These are phyloP conservation scores for Heliconius congener DNA, from an alignment of 1,140 invertebrate species.

Conservation along the genomic window DNA sequence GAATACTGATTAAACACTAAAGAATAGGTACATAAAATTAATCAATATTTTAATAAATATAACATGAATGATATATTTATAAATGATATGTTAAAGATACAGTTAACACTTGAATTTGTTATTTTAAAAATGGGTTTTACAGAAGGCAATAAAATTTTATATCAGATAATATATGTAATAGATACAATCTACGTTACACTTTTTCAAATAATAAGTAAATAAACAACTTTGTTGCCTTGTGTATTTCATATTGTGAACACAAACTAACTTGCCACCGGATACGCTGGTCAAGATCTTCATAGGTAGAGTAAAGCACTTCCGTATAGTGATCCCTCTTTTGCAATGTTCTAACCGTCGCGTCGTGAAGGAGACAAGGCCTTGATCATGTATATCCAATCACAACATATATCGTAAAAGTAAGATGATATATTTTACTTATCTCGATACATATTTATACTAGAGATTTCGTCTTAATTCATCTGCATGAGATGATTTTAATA, in stretches of 20 bases:
- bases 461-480: no score
- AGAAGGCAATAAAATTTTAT: no score
- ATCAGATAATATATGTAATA: neutral
- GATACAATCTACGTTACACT: neutral
- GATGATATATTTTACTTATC: slow-evolving; percentile 4
- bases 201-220: neutral
- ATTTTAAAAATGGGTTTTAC: no score
- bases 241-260: neutral
- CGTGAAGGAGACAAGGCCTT: neutral
- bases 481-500: no score
- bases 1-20: no score
- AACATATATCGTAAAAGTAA: neutral
- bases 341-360: neutral
- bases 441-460: neutral
- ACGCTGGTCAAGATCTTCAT: neutral
- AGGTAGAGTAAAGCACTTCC: neutral
- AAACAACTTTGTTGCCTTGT: neutral
- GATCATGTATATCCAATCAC: neutral
- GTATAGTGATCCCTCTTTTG: neutral
- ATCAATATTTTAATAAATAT: no score
- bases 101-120: no score
- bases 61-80: no score
- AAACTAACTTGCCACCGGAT: neutral
- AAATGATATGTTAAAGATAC: no score
- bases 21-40: no score